These are phyloP conservation scores for Lanius ludovicianus DNA, from an alignment of 2,113 vertebrate genomes.

Conservation along the genomic window DNA sequence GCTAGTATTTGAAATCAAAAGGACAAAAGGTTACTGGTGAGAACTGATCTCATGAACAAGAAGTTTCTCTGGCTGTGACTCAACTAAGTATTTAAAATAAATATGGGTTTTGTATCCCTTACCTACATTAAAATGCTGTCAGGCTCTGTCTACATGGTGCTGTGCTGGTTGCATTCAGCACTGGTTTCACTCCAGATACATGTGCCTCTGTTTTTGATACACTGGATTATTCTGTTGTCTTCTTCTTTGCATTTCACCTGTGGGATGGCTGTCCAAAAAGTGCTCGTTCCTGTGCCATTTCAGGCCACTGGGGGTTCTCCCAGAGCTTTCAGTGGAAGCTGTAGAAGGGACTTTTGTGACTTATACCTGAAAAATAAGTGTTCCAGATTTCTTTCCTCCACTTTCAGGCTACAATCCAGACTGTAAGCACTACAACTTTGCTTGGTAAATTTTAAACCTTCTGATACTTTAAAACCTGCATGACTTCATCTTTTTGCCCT, in stretches of 20 bases:
- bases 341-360: background rate
- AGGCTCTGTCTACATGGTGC: background rate
- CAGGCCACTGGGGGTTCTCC: rapidly evolving
- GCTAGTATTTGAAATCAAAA: background rate
- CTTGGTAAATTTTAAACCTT: background rate
- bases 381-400: background rate
- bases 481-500: background rate
- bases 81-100: background rate
- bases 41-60: background rate
- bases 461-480: background rate
- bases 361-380: background rate
- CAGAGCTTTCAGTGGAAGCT: background rate
- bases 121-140: background rate
- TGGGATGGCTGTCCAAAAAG: background rate
- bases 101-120: rapidly evolving
- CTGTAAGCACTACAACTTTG: background rate
- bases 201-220: background rate
- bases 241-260: background rate
- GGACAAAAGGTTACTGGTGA: background rate
- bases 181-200: background rate
- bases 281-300: background rate
- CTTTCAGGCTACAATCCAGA: background rate
- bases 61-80: background rate
- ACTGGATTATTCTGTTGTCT: background rate
- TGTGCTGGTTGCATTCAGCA: background rate